A percentile compares a stretch with the other conserved stretches of the same genome.
Conservation (phyloP, 2,888 invertebrate species). For the Agonopterix alstromeriana region DNA sequence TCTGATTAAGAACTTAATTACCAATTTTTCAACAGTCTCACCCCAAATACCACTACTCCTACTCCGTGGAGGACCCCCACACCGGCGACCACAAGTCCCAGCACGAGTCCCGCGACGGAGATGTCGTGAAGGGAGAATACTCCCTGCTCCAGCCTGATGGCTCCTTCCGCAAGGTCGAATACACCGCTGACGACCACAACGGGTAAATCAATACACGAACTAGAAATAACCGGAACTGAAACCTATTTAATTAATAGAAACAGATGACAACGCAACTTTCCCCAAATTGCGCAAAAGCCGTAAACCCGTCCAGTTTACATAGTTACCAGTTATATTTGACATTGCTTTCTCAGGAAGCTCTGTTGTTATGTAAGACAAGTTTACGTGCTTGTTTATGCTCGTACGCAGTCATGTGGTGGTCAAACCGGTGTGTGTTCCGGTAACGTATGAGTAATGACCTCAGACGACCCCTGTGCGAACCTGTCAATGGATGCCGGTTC, state of each 20-base stretch:
- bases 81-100: conserved; percentile 80
- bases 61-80: conserved; percentile 77
- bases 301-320: conserved; percentile 14
- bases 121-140: conserved; percentile 81
- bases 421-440: conserved; percentile 51
- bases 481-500: conserved; percentile 25
- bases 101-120: conserved; percentile 77
- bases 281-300: conserved; percentile 38
- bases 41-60: conserved; percentile 78
- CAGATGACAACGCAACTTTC: conserved; percentile 41
- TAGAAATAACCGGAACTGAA: conserved; percentile 10
- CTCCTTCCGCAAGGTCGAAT: conserved; percentile 77
- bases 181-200: conserved; percentile 76
- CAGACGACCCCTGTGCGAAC: conserved; percentile 38
- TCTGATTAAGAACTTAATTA: background rate
- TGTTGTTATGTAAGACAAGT: conserved; percentile 30
- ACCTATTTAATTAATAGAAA: conserved; percentile 8
- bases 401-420: conserved; percentile 53
- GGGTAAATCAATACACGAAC: conserved; percentile 54
- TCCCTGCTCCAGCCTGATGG: conserved; percentile 78
- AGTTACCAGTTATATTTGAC: conserved; percentile 24
- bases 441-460: conserved; percentile 56
- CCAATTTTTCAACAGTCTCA: conserved; percentile 54
- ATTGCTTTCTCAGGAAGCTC: conserved; percentile 35
- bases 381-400: conserved; percentile 23